Conservation (phyloP, 2,797 vertebrate genomes). For the Lepilemur septentrionalis region DNA sequence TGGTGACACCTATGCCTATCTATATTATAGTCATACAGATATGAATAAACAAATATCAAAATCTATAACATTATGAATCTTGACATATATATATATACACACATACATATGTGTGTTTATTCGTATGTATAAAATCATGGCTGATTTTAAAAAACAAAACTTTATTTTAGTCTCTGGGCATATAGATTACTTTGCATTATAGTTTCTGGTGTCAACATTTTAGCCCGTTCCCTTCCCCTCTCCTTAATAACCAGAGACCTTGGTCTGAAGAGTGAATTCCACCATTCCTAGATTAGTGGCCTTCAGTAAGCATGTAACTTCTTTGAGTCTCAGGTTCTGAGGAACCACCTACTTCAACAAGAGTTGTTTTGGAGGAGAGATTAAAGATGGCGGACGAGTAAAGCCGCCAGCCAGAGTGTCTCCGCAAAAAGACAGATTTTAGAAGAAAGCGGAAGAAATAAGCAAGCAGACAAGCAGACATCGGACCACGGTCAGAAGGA, state of each 20-base stretch:
- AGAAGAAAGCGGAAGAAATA: too few species aligned
- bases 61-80: background rate
- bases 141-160: background rate
- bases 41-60: background rate
- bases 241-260: background rate
- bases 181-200: background rate
- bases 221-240: background rate
- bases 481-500: too few species aligned
- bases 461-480: too few species aligned
- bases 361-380: background rate
- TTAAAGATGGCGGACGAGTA: too few species aligned
- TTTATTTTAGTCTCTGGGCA: background rate
- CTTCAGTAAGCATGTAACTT: background rate
- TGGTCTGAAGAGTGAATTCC: background rate
- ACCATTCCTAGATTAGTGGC: background rate
- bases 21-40: background rate
- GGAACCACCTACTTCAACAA: background rate
- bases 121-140: background rate
- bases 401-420: too few species aligned
- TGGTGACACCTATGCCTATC: background rate
- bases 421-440: too few species aligned
- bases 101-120: background rate
- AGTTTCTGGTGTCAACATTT: background rate
- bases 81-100: background rate
- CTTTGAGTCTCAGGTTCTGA: conserved; percentile 5